Conservation (phyloP, 1,140 invertebrate species). For the Drosophila mauritiana region DNA sequence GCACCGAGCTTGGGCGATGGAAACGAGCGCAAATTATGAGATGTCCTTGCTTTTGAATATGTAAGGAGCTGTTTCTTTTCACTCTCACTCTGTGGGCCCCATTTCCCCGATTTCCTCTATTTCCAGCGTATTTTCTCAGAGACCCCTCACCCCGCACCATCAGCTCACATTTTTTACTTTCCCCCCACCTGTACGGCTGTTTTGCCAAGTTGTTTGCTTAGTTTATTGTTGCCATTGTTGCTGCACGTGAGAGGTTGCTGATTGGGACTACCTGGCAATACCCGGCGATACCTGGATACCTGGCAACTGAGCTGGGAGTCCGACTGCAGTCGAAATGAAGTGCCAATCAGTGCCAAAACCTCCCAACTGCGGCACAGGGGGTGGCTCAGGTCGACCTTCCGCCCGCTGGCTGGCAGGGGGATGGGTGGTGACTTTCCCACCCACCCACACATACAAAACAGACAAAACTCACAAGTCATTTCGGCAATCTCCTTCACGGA, state of each 20-base stretch:
- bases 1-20: slow-evolving; percentile 31
- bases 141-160: neutral
- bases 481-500: neutral
- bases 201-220: slow-evolving; percentile 52
- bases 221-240: slow-evolving; percentile 54
- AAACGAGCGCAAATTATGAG: slow-evolving; percentile 55
- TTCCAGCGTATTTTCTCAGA: neutral
- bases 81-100: neutral
- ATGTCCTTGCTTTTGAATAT: slow-evolving; percentile 59
- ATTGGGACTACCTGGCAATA: slow-evolving; percentile 41
- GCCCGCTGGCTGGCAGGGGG: neutral
- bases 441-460: neutral
- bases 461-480: slow-evolving; percentile 7
- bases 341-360: slow-evolving; percentile 50
- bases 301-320: slow-evolving; percentile 26
- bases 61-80: slow-evolving; percentile 25
- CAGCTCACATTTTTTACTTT: no score
- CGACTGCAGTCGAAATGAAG: slow-evolving; percentile 49
- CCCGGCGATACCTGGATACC: no score
- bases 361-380: neutral
- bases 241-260: slow-evolving; percentile 48
- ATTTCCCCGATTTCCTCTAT: neutral
- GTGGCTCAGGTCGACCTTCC: neutral
- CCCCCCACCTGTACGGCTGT: neutral
- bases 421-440: no score